Percentiles rank a stretch among this genome's conserved stretches.
Evolutionary conservation across 2,888 invertebrate species (phyloP).

Genomic region (Heliconius hortense): DNA sequence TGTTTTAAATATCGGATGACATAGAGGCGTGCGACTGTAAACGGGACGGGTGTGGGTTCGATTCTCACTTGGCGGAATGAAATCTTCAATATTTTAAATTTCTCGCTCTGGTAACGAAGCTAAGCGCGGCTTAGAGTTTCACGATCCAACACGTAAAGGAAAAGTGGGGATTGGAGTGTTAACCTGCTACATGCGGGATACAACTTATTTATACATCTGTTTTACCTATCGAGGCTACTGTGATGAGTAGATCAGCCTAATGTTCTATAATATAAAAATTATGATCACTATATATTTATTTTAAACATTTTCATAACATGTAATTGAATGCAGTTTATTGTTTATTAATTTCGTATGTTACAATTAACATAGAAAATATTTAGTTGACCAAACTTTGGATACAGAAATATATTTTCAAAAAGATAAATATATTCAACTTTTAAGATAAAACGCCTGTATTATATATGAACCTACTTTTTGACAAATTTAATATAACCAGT

Average conservation of each 20-base stretch:
- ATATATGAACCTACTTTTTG: constrained; percentile 9
- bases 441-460: background rate
- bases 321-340: background rate
- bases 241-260: background rate
- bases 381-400: background rate
- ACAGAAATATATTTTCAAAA: background rate
- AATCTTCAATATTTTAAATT: too few relatives aligned
- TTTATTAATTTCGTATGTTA: background rate
- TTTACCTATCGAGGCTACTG: background rate
- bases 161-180: background rate
- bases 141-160: too few relatives aligned
- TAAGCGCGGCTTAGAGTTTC: too few relatives aligned
- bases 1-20: background rate
- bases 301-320: background rate
- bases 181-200: too few relatives aligned
- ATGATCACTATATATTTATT: background rate
- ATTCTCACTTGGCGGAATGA: background rate
- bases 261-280: background rate
- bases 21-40: background rate
- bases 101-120: background rate
- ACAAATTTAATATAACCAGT: constrained; percentile 16
- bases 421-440: background rate
- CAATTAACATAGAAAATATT: background rate
- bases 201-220: background rate
- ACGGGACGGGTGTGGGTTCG: background rate